Evolutionary conservation across 1,140 invertebrate genomes (phyloP).

Genomic region (Potamilus streckersoni): DNA sequence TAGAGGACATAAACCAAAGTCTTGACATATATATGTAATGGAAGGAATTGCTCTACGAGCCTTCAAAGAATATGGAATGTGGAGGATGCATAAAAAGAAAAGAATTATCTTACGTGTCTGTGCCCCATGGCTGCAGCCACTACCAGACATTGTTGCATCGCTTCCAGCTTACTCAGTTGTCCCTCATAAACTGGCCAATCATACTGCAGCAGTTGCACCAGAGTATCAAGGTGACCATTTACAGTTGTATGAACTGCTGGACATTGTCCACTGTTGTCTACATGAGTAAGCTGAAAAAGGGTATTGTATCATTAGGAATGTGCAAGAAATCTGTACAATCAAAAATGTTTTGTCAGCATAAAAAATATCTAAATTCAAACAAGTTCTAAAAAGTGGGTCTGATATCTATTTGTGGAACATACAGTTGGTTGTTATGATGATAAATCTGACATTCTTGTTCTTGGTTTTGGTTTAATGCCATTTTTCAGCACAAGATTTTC

Average conservation of each 20-base stretch:
- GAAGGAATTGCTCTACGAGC: neutral
- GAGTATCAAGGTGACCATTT: constrained; percentile 84
- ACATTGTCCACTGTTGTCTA: constrained; percentile 87
- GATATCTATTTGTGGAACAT: too few species aligned
- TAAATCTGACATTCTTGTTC: too few species aligned
- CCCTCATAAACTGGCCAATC: constrained; percentile 77
- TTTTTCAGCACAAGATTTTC: too few species aligned
- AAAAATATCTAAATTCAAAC: too few species aligned
- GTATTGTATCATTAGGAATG: neutral
- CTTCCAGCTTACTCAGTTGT: constrained; percentile 67
- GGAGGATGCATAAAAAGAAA: neutral
- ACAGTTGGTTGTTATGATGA: too few species aligned
- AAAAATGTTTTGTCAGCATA: too few species aligned
- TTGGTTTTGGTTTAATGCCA: too few species aligned
- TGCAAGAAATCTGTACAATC: neutral
- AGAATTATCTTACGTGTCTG: constrained; percentile 71
- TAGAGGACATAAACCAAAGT: too few species aligned
- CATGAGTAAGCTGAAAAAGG: constrained; percentile 65
- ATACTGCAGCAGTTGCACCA: constrained; percentile 86
- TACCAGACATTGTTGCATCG: constrained; percentile 88
- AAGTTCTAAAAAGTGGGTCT: too few species aligned
- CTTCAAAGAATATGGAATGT: neutral
- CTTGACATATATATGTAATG: neutral
- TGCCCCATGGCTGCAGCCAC: constrained; percentile 89
- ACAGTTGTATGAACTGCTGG: constrained; percentile 90